These are phyloP conservation scores for Oryzias celebensis DNA, from an alignment of 2,113 vertebrate species.

Conservation along the genomic window DNA sequence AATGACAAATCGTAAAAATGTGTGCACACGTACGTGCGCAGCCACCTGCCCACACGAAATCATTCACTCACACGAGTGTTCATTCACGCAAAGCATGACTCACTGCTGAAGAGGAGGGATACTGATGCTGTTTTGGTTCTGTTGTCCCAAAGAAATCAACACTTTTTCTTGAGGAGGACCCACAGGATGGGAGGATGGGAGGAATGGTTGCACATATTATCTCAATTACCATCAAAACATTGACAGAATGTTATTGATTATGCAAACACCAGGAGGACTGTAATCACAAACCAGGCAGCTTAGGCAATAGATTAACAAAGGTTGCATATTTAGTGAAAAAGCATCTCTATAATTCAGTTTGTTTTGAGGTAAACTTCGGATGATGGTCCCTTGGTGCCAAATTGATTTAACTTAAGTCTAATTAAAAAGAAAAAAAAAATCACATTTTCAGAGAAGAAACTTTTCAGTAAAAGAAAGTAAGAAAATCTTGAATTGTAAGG, in stretches of 20 bases:
- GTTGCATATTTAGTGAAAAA: conserved; percentile 17
- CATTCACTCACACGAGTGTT: conserved; percentile 12
- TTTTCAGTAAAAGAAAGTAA: conserved; percentile 37
- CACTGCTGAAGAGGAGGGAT: conserved; percentile 71
- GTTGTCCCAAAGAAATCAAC: conserved; percentile 68
- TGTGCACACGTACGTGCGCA: conserved; percentile 16
- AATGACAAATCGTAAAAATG: conserved; percentile 60
- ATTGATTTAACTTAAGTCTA: conserved; percentile 39
- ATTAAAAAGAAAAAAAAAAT: conserved; percentile 32
- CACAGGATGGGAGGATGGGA: conserved; percentile 24
- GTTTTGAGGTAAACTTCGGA: conserved; percentile 50
- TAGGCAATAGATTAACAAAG: conserved; percentile 44
- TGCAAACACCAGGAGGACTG: conserved; percentile 53
- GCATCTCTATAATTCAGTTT: conserved; percentile 27
- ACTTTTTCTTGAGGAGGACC: conserved; percentile 63
- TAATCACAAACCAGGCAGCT: conserved; percentile 68
- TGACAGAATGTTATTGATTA: conserved; percentile 42
- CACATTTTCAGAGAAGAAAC: conserved; percentile 23
- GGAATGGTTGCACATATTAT: conserved; percentile 7
- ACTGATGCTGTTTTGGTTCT: conserved; percentile 75
- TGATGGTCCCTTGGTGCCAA: conserved; percentile 35
- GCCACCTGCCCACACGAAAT: conserved; percentile 7
- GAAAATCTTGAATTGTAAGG: conserved; percentile 5
- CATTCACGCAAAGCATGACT: conserved; percentile 68
- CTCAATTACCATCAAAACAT: background rate